Conservation (phyloP, 2,113 vertebrate genomes). For the Cololabis saira region DNA sequence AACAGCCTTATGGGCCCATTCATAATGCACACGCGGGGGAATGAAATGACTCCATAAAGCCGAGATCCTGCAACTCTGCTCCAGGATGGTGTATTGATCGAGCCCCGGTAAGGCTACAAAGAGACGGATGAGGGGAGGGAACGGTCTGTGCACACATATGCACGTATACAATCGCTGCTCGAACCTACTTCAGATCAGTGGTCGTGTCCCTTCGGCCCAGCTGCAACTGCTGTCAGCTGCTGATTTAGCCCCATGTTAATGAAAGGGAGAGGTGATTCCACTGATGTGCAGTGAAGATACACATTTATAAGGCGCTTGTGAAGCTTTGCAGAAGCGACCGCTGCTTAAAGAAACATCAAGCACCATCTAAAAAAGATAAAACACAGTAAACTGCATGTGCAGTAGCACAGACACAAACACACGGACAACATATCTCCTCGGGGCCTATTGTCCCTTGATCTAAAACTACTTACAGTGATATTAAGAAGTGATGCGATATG, state of each 20-base stretch:
- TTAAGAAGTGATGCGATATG: too few species aligned
- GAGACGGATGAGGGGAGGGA: constrained; percentile 37
- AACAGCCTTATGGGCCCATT: constrained; percentile 65
- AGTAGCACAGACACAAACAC: constrained; percentile 1
- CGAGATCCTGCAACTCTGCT: constrained; percentile 54
- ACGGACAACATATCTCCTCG: not conserved
- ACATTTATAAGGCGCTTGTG: constrained; percentile 7
- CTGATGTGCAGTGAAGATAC: constrained; percentile 30
- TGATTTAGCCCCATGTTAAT: constrained; percentile 71
- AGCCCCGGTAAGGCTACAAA: constrained; percentile 33
- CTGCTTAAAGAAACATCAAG: too few species aligned
- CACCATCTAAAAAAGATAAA: too few species aligned
- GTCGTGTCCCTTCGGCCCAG: constrained; percentile 51
- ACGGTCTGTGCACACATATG: constrained; percentile 22
- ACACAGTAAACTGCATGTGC: not conserved
- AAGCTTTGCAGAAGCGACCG: not conserved
- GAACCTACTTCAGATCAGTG: constrained; percentile 73
- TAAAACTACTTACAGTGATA: too few species aligned
- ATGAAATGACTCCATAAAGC: constrained; percentile 77
- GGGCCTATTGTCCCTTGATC: too few species aligned
- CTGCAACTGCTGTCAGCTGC: constrained; percentile 59
- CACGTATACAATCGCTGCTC: constrained; percentile 6
- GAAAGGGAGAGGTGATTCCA: constrained; percentile 60
- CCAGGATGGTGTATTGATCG: constrained; percentile 72
- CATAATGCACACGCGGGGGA: constrained; percentile 66